Base-by-base conservation (phyloP, 2,888 invertebrate genomes). In the Sericinus montela region DNA sequence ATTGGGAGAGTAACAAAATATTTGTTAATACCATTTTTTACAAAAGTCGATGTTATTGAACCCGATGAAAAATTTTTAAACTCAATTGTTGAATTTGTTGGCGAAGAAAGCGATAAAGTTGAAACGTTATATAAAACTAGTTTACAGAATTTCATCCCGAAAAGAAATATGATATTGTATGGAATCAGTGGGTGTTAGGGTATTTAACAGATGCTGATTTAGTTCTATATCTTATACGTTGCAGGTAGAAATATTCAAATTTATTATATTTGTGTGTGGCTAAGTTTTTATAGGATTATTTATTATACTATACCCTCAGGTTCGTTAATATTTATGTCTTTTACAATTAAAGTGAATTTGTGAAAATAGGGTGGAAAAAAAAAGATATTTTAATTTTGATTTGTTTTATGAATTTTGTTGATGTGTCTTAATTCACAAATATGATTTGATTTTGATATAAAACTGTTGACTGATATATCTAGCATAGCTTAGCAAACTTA, bases 161-260 rank as follows among this genome's bases (percentile, higher is more conserved):
- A 45, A 87, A 86, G 34, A 93, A 92, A 63, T 99, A 99, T 81
- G 98, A 99, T 82, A 89, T 98, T 6, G 95, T 99, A 63, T 99
- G 99, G 99, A 93, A 94, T 67, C 99, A 99, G 72, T 99, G 99
- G 99, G 99, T 99, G 1, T 78, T 97, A 47, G 95, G 96, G 1
- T 96, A 98, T 75, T 85, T 99, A 36, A 94, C 93, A 5, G 96
- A 99, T 80, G 90, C 91, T 0, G 95, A 99, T 87, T 91, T 99
- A 46, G 77, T 95, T n/a, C 78, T 88, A 10, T 98, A 94, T 70
- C 90, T 95, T 41, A 76, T 78, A 48, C 89, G 91, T 32, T 93
- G 95, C 83, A 90, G 98, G 88, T 87, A 19, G 19, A 19, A 69
- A 59, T 13, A 36, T 7, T 1, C 7, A n/a, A n/a, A 29, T 32